phyloP scores from a whole-genome alignment of 2,888 invertebrate genomes.

The Agrotis exclamationis region DNA sequence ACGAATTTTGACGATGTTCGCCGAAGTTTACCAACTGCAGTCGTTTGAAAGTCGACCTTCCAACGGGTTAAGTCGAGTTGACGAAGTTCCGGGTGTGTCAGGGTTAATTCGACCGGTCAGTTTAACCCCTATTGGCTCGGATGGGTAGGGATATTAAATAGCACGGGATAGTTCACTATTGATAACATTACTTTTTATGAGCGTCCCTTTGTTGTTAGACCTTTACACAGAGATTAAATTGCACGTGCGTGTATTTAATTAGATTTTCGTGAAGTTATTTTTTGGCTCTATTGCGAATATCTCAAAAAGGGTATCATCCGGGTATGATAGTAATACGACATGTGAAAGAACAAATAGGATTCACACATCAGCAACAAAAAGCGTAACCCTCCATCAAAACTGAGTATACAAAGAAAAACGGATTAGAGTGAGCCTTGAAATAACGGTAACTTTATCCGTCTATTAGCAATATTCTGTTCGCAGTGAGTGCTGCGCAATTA shows the following conservation, averaged over 20 bases:
- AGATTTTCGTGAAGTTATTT: slow-evolving; percentile 15
- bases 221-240: slow-evolving; percentile 42
- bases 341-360: slow-evolving; percentile 38
- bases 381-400: slow-evolving; percentile 27
- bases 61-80: slow-evolving; percentile 76
- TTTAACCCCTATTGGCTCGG: slow-evolving; percentile 73
- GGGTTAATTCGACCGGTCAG: slow-evolving; percentile 76
- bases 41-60: slow-evolving; percentile 83
- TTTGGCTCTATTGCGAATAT: slow-evolving; percentile 4
- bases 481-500: slow-evolving; percentile 76
- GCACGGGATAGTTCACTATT: slow-evolving; percentile 57
- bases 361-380: slow-evolving; percentile 33
- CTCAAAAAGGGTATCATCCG: slow-evolving; percentile 23
- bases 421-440: slow-evolving; percentile 61
- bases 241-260: slow-evolving; percentile 21
- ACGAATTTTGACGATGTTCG: slow-evolving; percentile 81
- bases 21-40: slow-evolving; percentile 76
- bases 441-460: slow-evolving; percentile 65
- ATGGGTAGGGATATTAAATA: slow-evolving; percentile 67
- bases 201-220: slow-evolving; percentile 43
- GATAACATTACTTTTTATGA: slow-evolving; percentile 59
- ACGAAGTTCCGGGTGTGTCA: slow-evolving; percentile 74
- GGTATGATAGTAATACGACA: slow-evolving; percentile 31
- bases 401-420: slow-evolving; percentile 58
- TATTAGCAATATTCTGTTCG: slow-evolving; percentile 64